Evolutionary conservation across 2,113 vertebrate genomes (phyloP).

Genomic region (Pseudorhombus dupliciocellatus): DNA sequence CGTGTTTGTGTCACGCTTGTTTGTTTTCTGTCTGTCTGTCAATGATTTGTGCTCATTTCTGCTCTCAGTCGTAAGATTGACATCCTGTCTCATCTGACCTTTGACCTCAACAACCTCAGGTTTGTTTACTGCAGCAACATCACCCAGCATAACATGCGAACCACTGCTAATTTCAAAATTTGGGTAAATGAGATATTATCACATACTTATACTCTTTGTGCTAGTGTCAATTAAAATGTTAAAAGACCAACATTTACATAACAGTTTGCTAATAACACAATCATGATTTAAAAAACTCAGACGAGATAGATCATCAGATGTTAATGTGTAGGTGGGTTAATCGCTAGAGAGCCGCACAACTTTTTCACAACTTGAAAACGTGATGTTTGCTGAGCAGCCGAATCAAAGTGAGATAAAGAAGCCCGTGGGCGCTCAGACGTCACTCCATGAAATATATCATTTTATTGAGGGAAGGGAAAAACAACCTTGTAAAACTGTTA

Average conservation of each 20-base stretch:
- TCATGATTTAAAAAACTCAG: conserved; percentile 24
- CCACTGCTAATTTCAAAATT: not conserved
- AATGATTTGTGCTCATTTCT: not conserved
- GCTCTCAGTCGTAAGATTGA: conserved; percentile 15
- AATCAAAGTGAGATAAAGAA: conserved; percentile 62
- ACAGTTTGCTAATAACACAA: conserved; percentile 5
- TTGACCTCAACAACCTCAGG: conserved; percentile 14
- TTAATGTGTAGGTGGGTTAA: conserved; percentile 59
- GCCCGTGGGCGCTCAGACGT: conserved; percentile 68
- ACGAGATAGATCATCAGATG: conserved; percentile 55
- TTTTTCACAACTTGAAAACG: conserved; percentile 71
- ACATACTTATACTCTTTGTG: not conserved
- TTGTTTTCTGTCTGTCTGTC: not conserved
- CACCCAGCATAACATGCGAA: not conserved
- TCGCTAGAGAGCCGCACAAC: conserved; percentile 35
- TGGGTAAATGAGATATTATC: not conserved
- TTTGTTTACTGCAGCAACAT: not conserved
- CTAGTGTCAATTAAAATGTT: not conserved
- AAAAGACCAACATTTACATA: conserved; percentile 22
- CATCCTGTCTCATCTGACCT: conserved; percentile 15
- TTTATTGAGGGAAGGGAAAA: conserved; percentile 46
- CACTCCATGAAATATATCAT: conserved; percentile 59
- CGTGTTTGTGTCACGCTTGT: not conserved
- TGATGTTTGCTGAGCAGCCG: conserved; percentile 35
- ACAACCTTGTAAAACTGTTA: conserved; percentile 72